A percentile compares a stretch with the other conserved stretches of the same genome.
Evolutionary conservation across 1,140 invertebrate species (phyloP).

Genomic region (Sinonovacula constricta): DNA sequence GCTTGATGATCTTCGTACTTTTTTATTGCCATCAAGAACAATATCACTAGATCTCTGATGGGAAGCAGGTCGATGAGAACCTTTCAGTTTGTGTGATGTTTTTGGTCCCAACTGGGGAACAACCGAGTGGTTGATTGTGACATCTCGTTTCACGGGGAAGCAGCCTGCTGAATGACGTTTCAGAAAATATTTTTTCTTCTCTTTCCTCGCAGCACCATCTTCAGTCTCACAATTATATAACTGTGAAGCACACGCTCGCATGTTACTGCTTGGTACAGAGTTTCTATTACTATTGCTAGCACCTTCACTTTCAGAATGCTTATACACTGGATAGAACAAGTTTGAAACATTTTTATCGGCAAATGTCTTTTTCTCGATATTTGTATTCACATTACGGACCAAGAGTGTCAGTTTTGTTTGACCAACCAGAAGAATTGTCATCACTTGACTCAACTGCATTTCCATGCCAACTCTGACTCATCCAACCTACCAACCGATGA

Average conservation of each 20-base stretch:
- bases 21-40: neutral
- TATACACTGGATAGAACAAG: slow-evolving; percentile 37
- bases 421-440: slow-evolving; percentile 33
- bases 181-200: slow-evolving; percentile 24
- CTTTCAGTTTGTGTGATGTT: slow-evolving; percentile 13
- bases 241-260: slow-evolving; percentile 42
- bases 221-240: slow-evolving; percentile 40
- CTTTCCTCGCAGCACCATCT: slow-evolving; percentile 18
- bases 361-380: slow-evolving; percentile 45
- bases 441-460: slow-evolving; percentile 28
- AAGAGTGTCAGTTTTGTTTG: slow-evolving; percentile 21
- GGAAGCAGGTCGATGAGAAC: neutral
- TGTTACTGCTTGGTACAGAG: slow-evolving; percentile 42
- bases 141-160: slow-evolving; percentile 5
- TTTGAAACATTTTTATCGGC: slow-evolving; percentile 39
- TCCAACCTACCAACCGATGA: neutral
- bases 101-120: neutral
- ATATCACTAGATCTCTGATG: neutral
- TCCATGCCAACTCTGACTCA: slow-evolving; percentile 48
- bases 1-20: neutral
- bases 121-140: too few species aligned
- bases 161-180: slow-evolving; percentile 42
- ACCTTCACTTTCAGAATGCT: slow-evolving; percentile 5
- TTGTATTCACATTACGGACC: slow-evolving; percentile 32
- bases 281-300: slow-evolving; percentile 1